phyloP scores from a whole-genome alignment of 2,797 vertebrate species.

The Macropus fuliginosus region DNA sequence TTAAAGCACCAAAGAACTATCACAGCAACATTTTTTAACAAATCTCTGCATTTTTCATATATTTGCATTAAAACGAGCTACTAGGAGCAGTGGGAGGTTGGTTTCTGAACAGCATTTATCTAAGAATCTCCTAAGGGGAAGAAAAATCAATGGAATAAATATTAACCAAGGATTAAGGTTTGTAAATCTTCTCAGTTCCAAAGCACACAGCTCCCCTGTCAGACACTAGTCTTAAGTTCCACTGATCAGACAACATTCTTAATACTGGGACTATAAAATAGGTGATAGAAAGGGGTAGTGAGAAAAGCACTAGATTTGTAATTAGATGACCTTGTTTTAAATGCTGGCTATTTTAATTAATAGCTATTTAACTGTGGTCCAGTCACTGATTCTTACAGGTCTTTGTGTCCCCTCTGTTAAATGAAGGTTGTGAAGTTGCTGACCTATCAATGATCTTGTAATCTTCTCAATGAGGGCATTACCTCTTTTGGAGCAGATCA shows the following conservation, averaged over 20 bases:
- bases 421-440: neutral
- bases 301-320: neutral
- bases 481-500: neutral
- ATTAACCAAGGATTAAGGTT: conserved; percentile 79
- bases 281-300: neutral
- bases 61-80: neutral
- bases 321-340: conserved; percentile 48
- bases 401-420: neutral
- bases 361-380: neutral
- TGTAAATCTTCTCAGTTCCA: conserved; percentile 76
- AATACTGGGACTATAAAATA: neutral
- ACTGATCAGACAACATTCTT: neutral
- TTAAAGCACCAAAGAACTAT: neutral
- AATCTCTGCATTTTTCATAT: neutral
- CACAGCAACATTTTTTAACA: neutral
- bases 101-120: conserved; percentile 57
- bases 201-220: conserved; percentile 70
- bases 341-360: neutral
- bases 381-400: neutral
- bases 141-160: conserved; percentile 81
- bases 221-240: conserved; percentile 60
- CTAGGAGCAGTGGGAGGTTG: neutral
- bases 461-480: neutral
- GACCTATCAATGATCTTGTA: neutral
- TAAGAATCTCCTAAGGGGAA: conserved; percentile 49